Conservation (phyloP, 23 tunicate genomes). For the Ciona savignyi region DNA sequence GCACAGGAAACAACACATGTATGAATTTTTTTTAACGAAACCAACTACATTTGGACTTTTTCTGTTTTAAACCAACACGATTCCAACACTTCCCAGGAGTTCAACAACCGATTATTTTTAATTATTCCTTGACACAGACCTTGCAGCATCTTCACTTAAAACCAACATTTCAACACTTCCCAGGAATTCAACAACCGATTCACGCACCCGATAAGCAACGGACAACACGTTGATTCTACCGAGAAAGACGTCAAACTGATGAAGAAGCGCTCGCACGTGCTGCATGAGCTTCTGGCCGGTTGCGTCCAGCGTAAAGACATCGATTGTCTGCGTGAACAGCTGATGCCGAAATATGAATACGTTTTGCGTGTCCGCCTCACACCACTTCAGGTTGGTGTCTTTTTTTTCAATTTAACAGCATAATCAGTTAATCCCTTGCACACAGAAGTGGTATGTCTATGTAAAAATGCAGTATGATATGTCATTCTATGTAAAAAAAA, state of each 20-base stretch:
- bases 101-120: too few species aligned
- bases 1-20: too few species aligned
- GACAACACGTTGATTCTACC: slow-evolving; percentile 92
- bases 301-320: slow-evolving; percentile 91
- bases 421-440: slow-evolving; percentile 41
- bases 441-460: too few species aligned
- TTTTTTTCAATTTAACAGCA: too few species aligned
- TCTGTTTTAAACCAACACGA: too few species aligned
- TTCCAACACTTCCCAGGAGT: too few species aligned
- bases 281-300: slow-evolving; percentile 81
- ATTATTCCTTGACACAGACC: background rate
- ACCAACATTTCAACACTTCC: background rate
- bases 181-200: slow-evolving; percentile 87
- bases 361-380: too few species aligned
- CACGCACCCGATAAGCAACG: slow-evolving; percentile 81
- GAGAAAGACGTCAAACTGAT: slow-evolving; percentile 66
- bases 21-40: too few species aligned
- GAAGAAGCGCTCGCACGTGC: slow-evolving; percentile 88
- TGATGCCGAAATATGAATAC: slow-evolving; percentile 68
- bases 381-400: too few species aligned
- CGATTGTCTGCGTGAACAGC: slow-evolving; percentile 43
- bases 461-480: too few species aligned
- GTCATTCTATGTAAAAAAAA: too few species aligned
- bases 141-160: background rate
- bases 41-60: too few species aligned